Conservation (phyloP, 2,113 vertebrate species). For the Dunckerocampus dactyliophorus region DNA sequence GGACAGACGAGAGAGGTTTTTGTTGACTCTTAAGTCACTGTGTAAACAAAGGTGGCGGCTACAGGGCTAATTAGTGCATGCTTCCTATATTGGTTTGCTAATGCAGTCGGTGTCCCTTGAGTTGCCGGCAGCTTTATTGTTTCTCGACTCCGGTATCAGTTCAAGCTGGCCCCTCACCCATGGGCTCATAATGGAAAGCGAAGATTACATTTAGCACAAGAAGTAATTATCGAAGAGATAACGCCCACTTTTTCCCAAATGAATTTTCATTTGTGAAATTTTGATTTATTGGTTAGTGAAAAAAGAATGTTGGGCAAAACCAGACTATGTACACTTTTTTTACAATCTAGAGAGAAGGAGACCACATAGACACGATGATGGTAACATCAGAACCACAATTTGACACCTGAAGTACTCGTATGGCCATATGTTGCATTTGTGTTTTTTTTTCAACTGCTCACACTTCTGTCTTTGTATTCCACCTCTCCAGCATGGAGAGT, state of each 20-base stretch:
- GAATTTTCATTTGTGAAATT: too few species aligned
- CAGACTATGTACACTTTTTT: too few species aligned
- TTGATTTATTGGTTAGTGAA: neutral
- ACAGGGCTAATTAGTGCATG: slow-evolving; percentile 42
- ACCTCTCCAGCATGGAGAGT: too few species aligned
- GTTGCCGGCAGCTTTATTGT: slow-evolving; percentile 33
- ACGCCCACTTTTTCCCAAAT: slow-evolving; percentile 1
- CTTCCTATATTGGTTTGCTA: slow-evolving; percentile 32
- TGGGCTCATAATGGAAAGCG: slow-evolving; percentile 26
- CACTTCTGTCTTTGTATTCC: too few species aligned
- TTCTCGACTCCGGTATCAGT: slow-evolving; percentile 17
- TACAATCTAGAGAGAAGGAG: too few species aligned
- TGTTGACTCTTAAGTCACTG: slow-evolving; percentile 40
- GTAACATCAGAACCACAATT: too few species aligned
- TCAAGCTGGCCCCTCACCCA: slow-evolving; percentile 20
- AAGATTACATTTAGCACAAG: slow-evolving; percentile 12
- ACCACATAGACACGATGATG: too few species aligned
- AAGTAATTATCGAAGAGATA: slow-evolving; percentile 9
- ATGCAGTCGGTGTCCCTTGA: slow-evolving; percentile 14
- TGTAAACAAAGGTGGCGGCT: slow-evolving; percentile 23
- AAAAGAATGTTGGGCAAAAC: slow-evolving; percentile 9
- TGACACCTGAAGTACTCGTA: too few species aligned
- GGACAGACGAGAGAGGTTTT: slow-evolving; percentile 7
- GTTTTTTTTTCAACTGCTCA: too few species aligned
- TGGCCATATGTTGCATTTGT: too few species aligned